Evolutionary conservation across 2,888 invertebrate genomes (phyloP), one percentile per base, ranked within the genome.

Genomic region (Drosophila buzzatii): DNA sequence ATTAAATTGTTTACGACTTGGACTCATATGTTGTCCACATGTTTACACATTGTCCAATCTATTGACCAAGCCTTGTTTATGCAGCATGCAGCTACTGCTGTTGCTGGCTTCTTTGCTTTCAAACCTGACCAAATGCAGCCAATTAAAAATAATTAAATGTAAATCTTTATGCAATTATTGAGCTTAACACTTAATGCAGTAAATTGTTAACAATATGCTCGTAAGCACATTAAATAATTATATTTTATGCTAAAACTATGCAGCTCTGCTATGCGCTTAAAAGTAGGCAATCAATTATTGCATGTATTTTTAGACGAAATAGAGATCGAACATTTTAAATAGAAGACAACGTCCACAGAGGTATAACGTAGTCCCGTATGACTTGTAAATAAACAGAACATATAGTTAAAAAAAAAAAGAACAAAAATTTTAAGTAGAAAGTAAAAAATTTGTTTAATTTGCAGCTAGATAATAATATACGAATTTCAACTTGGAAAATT

Each of bases 1-100:
- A 57, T 80, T 71, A 33, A 68, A 56, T 60, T 78, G 81, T 71
- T 81, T 61, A 72, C 73, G 51, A 60, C n/a, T 64, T 65, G 27
- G 35, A 7, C 62, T 56, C 59, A 45, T 58, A 66, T 68, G 67
- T 35, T 59, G 55, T 41, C 44, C 35, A 47, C 45, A 31, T 14
- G 37, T 41, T 45, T 31, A 27, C 68, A 49, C 37, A 42, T 67
- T 57, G 44, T 39, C 51, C 33, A 59, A 70, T 51, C 39, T 58
- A 63, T 56, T 76, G 42, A 18, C n/a, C 12, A 23, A 39, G 27
- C 18, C 12, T 37, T 63, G n/a, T 51, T 31, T 45, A 23, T 14
- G 16, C 23, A 45, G 45, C 45, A 23, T 14, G 16, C 23, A 45
- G 45, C 45, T 45, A 27, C 41, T 23, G 27, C 31, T 27, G 31